Base-by-base conservation (phyloP, 1,140 invertebrate genomes). In the Hyles euphorbiae region DNA sequence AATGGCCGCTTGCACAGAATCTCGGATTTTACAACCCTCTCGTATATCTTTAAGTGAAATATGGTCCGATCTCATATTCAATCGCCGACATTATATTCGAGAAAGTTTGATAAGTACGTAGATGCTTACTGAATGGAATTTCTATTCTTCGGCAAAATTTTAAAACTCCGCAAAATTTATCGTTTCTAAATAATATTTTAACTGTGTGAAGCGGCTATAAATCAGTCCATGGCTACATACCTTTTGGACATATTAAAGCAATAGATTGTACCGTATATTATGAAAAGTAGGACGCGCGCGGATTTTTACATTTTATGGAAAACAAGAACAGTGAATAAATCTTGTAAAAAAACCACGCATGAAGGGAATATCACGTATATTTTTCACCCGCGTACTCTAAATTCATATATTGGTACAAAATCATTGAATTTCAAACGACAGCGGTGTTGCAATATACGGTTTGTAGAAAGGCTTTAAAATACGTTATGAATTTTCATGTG, bases 11-110 rank as follows among this genome's bases (percentile, higher is more conserved):
- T 76, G 65, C 70, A 71, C 67, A 63, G 65, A 73, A 73, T 76
- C 69, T 71, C 66, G 67, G 71, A 69, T 78, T 79, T 79, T 79
- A 79, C 70, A 72, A 70, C 73, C 65, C 66, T 72, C 72, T 68
- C 68, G 54, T 70, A 74, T 74, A 71, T 78, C 64, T 74, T 69
- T 67, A 72, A 77, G 67, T 74, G 72, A 81, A 74, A 78, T 81
- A 81, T 72, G 57, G 64, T 55, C 61, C 66, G 64, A 70, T 74
- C 56, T 61, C 60, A 71, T 72, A 77, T 77, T 80, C 73, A 72
- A 76, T 74, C 63, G 63, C 58, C 59, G 60, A 65, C 63, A 69
- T 70, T 69, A 78, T 60, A 66, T 68, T 68, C 56, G 68, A 56
- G 65, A 59, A 60, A 60, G 11, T 60, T 60, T 54, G 54, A 63